Percentiles rank a stretch among this genome's conserved stretches.
phyloP scores from a whole-genome alignment of 2,888 invertebrate genomes.

The Acanthosepion lycidas region DNA sequence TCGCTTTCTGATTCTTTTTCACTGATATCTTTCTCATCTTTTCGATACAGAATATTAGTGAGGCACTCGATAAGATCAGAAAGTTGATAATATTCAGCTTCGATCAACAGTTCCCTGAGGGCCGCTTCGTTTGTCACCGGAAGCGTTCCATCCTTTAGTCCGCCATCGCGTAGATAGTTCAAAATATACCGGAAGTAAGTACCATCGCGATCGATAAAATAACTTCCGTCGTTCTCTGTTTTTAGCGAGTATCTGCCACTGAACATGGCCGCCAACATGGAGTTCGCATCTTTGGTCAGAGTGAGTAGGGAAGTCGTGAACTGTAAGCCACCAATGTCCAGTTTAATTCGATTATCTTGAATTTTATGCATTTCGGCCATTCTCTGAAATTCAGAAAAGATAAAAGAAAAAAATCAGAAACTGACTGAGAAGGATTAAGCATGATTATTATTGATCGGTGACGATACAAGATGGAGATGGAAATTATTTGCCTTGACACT shows the following conservation, averaged over 20 bases:
- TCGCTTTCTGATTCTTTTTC: neutral
- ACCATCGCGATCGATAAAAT: conserved; percentile 70
- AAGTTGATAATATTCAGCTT: conserved; percentile 69
- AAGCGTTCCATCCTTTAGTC: conserved; percentile 68
- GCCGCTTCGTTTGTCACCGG: conserved; percentile 61
- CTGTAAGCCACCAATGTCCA: conserved; percentile 68
- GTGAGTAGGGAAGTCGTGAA: conserved; percentile 69
- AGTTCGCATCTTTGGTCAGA: conserved; percentile 63
- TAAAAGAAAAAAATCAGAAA: neutral
- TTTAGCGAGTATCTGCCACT: conserved; percentile 68
- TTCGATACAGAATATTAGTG: conserved; percentile 54
- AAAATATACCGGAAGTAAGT: conserved; percentile 68
- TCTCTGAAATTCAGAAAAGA: conserved; percentile 56
- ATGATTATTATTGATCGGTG: no score
- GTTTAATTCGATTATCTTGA: conserved; percentile 67
- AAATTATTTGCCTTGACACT: no score
- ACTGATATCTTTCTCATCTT: conserved; percentile 44
- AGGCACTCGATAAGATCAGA: conserved; percentile 64
- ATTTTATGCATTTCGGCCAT: conserved; percentile 68
- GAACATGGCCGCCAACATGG: conserved; percentile 71
- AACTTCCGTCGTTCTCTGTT: conserved; percentile 67
- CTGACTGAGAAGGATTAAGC: no score
- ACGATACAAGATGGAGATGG: no score
- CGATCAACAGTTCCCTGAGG: conserved; percentile 66
- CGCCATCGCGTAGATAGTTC: conserved; percentile 68